Evolutionary conservation across 1,140 invertebrate species (phyloP).

Genomic region (Psilanteris sp.): DNA sequence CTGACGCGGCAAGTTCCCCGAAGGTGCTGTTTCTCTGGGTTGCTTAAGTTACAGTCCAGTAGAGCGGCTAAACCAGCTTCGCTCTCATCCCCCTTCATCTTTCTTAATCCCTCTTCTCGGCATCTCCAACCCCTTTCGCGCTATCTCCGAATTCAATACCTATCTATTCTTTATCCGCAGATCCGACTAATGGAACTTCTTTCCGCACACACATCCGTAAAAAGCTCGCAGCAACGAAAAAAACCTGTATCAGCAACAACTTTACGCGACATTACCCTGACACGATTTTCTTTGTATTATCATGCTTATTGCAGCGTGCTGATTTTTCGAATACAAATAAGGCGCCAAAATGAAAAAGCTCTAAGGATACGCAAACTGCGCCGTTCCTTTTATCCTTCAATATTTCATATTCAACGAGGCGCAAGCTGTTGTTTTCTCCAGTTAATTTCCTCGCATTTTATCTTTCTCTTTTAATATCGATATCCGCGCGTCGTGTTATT

Average conservation of each 20-base stretch:
- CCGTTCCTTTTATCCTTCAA: conserved; percentile 2
- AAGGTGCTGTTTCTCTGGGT: conserved; percentile 71
- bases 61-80: conserved; percentile 76
- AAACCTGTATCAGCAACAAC: conserved; percentile 45
- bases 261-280: conserved; percentile 74
- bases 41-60: conserved; percentile 77
- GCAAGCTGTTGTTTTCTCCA: background rate
- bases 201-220: conserved; percentile 41
- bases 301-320: conserved; percentile 36
- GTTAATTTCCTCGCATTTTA: no score
- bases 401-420: conserved; percentile 15
- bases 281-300: conserved; percentile 66
- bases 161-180: conserved; percentile 30
- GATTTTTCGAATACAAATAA: conserved; percentile 56
- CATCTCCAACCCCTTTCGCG: background rate
- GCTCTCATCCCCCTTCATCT: conserved; percentile 43
- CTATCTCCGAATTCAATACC: conserved; percentile 30
- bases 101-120: conserved; percentile 9
- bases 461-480: no score
- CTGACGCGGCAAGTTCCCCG: conserved; percentile 74
- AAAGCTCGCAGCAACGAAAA: conserved; percentile 47
- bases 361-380: conserved; percentile 8
- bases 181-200: conserved; percentile 68
- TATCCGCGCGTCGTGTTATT: no score
- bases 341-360: conserved; percentile 34